These are phyloP conservation scores for Protodeltote pygarga DNA, from an alignment of 2,888 invertebrate genomes.

Conservation along the genomic window DNA sequence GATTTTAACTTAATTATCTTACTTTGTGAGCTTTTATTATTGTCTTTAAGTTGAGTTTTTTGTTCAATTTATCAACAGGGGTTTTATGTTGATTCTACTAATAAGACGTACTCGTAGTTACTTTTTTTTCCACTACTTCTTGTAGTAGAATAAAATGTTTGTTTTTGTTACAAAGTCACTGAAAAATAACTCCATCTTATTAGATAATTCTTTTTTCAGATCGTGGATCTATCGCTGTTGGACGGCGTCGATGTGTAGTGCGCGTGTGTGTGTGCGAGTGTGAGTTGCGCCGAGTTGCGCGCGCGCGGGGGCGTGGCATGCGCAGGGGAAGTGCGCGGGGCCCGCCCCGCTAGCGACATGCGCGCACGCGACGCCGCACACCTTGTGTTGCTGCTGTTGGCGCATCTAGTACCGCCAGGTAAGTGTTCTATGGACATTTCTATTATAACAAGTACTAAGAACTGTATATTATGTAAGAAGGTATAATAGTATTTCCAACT, in stretches of 20 bases:
- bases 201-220: slow-evolving; percentile 20
- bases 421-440: slow-evolving; percentile 36
- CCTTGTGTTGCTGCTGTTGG: slow-evolving; percentile 71
- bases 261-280: slow-evolving; percentile 47
- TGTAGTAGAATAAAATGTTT: no score
- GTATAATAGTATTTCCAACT: no score
- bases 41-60: no score
- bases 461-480: no score
- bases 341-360: slow-evolving; percentile 73
- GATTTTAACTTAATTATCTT: no score
- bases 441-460: not conserved
- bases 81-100: no score
- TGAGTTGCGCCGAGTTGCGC: slow-evolving; percentile 43
- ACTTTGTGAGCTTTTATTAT: no score
- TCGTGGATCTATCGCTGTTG: slow-evolving; percentile 14
- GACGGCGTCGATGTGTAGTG: slow-evolving; percentile 34
- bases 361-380: slow-evolving; percentile 67
- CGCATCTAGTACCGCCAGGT: slow-evolving; percentile 72
- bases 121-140: no score
- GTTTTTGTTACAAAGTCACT: no score
- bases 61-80: no score
- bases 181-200: no score
- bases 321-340: slow-evolving; percentile 55
- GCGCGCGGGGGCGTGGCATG: slow-evolving; percentile 42
- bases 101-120: no score